phyloP scores from a whole-genome alignment of 2,888 invertebrate species.

The Ischnus inquisitorius region DNA sequence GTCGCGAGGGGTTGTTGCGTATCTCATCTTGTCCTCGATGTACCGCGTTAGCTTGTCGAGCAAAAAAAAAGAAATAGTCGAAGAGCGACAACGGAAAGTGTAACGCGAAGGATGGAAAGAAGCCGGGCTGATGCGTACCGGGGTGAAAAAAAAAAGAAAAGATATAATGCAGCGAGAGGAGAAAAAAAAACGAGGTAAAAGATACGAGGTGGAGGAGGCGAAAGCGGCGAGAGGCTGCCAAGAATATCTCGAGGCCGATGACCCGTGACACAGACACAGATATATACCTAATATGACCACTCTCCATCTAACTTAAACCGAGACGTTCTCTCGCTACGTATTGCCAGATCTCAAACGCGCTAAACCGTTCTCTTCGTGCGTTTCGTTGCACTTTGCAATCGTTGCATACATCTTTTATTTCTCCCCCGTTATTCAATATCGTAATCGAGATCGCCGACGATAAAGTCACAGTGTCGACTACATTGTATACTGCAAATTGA shows the following conservation, averaged over 20 bases:
- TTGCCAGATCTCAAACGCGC: constrained; percentile 37
- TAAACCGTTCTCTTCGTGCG: constrained; percentile 30
- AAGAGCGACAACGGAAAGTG: neutral
- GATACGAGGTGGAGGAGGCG: constrained; percentile 67
- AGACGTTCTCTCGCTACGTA: constrained; percentile 43
- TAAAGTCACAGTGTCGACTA: neutral
- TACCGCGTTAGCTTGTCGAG: neutral
- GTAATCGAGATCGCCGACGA: constrained; percentile 4
- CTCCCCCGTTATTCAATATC: constrained; percentile 20
- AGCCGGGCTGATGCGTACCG: neutral
- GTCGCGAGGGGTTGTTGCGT: neutral
- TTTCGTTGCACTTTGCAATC: constrained; percentile 56
- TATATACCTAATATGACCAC: constrained; percentile 77
- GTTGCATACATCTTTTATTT: constrained; percentile 39
- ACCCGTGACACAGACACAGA: constrained; percentile 79
- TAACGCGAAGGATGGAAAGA: neutral
- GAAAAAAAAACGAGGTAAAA: constrained; percentile 39
- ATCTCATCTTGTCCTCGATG: neutral
- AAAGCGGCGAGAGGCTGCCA: constrained; percentile 76
- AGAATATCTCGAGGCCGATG: constrained; percentile 82
- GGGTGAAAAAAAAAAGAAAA: constrained; percentile 9
- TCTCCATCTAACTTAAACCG: constrained; percentile 72
- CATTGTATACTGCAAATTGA: neutral
- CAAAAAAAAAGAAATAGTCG: neutral
- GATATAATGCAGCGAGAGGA: constrained; percentile 42